A percentile compares a stretch with the other conserved stretches of the same genome.
Conservation (phyloP, 2,797 vertebrate genomes). For the Darevskia nairensis region DNA sequence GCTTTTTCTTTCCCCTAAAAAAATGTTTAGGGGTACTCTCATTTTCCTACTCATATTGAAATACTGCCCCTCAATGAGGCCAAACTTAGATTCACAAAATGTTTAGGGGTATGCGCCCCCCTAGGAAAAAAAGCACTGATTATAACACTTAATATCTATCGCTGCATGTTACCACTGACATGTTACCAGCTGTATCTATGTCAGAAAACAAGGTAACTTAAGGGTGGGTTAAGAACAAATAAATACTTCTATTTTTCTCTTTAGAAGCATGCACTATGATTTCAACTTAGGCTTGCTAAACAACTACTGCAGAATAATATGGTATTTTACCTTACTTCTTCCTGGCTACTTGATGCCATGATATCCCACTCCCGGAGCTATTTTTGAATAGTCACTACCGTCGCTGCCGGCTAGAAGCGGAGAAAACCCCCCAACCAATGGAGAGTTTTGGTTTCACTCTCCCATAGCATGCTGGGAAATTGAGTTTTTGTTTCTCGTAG, state of each 20-base stretch:
- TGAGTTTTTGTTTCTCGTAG: background rate
- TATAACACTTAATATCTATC: background rate
- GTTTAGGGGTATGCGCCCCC: too few species aligned
- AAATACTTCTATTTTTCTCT: background rate
- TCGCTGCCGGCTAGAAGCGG: background rate
- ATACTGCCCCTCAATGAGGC: too few species aligned
- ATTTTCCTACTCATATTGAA: too few species aligned
- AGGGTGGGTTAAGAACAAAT: background rate
- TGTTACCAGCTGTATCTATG: background rate
- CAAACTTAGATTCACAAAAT: too few species aligned
- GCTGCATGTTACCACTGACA: background rate
- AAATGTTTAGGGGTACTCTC: too few species aligned
- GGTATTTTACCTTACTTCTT: slow-evolving; percentile 69
- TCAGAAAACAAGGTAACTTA: background rate
- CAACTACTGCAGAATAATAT: background rate
- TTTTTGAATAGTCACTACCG: background rate
- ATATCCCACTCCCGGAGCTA: background rate
- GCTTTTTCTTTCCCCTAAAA: too few species aligned
- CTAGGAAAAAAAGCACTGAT: background rate
- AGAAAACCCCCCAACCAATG: slow-evolving; percentile 14
- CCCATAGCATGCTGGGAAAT: slow-evolving; percentile 38
- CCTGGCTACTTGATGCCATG: slow-evolving; percentile 55
- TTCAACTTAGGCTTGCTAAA: background rate
- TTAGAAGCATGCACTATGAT: background rate
- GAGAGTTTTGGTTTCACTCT: background rate